Conservation (phyloP, 2,888 invertebrate species). For the Ernsta delagoae region DNA sequence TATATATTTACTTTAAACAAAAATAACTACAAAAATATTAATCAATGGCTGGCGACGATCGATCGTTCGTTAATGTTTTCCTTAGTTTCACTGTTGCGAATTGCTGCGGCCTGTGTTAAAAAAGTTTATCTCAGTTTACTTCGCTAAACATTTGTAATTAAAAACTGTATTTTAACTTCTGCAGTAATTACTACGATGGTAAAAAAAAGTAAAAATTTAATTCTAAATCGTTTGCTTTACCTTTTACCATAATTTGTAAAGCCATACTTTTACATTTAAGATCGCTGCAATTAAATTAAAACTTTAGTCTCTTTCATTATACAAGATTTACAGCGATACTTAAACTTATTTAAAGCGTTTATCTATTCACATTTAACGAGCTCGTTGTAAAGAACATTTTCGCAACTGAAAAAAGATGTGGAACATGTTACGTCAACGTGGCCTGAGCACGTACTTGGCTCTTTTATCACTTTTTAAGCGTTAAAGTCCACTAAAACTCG, state of each 20-base stretch:
- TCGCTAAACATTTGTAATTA: not conserved
- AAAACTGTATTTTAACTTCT: not conserved
- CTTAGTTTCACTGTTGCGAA: conserved; percentile 95
- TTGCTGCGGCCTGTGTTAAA: conserved; percentile 90
- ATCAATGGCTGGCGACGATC: conserved; percentile 91
- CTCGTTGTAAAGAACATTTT: conserved; percentile 35
- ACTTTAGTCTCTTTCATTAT: conserved; percentile 9
- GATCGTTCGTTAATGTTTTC: conserved; percentile 94
- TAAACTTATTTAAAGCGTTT: conserved; percentile 29
- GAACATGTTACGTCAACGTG: conserved; percentile 37
- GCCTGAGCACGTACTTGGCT: conserved; percentile 36
- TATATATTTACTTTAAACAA: conserved; percentile 74
- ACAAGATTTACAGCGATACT: conserved; percentile 25
- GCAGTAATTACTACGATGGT: not conserved
- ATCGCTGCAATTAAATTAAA: conserved; percentile 22
- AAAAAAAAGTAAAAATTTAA: not conserved
- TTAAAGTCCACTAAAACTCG: conserved; percentile 38
- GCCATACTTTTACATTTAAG: not conserved
- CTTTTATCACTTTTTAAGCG: conserved; percentile 38
- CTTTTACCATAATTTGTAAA: not conserved
- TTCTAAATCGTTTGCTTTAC: not conserved
- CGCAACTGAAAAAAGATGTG: conserved; percentile 33
- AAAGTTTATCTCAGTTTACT: conserved; percentile 37
- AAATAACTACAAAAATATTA: conserved; percentile 69
- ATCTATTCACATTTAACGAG: conserved; percentile 38